These are phyloP conservation scores for Drosophila acutilabella DNA, from an alignment of 2,888 invertebrate species.

Conservation along the genomic window DNA sequence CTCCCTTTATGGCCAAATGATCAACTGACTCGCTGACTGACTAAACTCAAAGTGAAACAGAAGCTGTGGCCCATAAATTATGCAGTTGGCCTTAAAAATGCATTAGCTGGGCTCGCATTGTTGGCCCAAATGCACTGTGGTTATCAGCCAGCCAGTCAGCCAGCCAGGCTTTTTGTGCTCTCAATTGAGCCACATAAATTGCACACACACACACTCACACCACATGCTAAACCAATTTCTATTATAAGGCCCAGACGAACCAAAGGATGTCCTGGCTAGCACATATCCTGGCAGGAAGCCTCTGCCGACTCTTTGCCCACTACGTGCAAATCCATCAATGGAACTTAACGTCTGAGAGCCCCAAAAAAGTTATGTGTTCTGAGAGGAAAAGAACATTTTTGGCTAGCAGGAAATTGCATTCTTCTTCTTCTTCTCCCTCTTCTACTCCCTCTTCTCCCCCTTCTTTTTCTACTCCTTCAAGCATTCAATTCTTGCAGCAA, in stretches of 20 bases:
- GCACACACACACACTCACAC: conserved; percentile 56
- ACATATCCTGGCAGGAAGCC: conserved; percentile 71
- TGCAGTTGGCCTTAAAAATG: conserved; percentile 71
- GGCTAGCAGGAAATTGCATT: conserved; percentile 74
- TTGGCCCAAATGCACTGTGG: conserved; percentile 55
- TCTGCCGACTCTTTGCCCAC: conserved; percentile 20
- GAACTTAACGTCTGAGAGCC: conserved; percentile 20
- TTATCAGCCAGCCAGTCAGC: conserved; percentile 53
- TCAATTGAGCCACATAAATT: conserved; percentile 64
- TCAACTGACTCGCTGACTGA: conserved; percentile 28
- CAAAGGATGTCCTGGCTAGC: conserved; percentile 67
- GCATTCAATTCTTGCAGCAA: conserved; percentile 6
- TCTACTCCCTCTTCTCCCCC: conserved; percentile 57
- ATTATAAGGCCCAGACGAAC: conserved; percentile 50
- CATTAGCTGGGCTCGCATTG: conserved; percentile 57
- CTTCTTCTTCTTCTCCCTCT: conserved; percentile 35
- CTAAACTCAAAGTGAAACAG: conserved; percentile 20
- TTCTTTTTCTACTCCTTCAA: conserved; percentile 8
- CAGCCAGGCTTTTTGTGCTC: conserved; percentile 14
- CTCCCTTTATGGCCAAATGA: conserved; percentile 25
- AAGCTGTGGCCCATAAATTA: conserved; percentile 61
- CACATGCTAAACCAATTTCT: conserved; percentile 73
- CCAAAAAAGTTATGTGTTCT: conserved; percentile 35
- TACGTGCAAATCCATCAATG: conserved; percentile 72
- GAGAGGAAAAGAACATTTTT: conserved; percentile 35